These are phyloP conservation scores for Harpegnathos saltator DNA, from an alignment of 1,140 invertebrate species.

Conservation along the genomic window DNA sequence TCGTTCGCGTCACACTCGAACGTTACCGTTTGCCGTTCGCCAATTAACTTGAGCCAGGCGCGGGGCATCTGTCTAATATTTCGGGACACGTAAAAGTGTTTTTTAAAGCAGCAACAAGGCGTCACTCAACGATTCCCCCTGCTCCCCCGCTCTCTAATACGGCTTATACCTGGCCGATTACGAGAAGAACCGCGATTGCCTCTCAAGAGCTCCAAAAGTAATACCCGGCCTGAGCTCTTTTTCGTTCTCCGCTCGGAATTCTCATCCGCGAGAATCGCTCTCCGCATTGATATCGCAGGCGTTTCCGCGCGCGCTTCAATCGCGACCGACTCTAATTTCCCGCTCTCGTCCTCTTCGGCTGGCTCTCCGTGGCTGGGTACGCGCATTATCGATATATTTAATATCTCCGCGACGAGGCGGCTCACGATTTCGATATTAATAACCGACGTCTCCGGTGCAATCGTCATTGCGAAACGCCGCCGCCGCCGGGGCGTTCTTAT, in stretches of 20 bases:
- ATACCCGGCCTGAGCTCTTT: slow-evolving; percentile 24
- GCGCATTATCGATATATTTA: background rate
- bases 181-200: slow-evolving; percentile 14
- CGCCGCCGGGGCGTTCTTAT: too few relatives aligned
- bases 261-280: background rate
- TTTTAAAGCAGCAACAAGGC: slow-evolving; percentile 28
- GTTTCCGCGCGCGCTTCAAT: background rate
- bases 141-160: too few relatives aligned
- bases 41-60: background rate
- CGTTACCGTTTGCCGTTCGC: slow-evolving; percentile 12
- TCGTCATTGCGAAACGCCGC: too few relatives aligned
- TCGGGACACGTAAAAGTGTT: slow-evolving; percentile 14
- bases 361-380: background rate
- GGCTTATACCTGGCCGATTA: slow-evolving; percentile 63
- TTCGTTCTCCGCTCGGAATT: background rate
- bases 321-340: slow-evolving; percentile 1
- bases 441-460: too few relatives aligned
- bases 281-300: slow-evolving; percentile 25
- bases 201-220: slow-evolving; percentile 54
- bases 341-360: background rate
- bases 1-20: background rate
- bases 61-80: background rate
- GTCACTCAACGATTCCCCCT: slow-evolving; percentile 40
- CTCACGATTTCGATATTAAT: background rate
- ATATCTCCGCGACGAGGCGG: background rate